phyloP scores from a whole-genome alignment of 1,140 invertebrate genomes.

The Drosophila ercepeae region DNA sequence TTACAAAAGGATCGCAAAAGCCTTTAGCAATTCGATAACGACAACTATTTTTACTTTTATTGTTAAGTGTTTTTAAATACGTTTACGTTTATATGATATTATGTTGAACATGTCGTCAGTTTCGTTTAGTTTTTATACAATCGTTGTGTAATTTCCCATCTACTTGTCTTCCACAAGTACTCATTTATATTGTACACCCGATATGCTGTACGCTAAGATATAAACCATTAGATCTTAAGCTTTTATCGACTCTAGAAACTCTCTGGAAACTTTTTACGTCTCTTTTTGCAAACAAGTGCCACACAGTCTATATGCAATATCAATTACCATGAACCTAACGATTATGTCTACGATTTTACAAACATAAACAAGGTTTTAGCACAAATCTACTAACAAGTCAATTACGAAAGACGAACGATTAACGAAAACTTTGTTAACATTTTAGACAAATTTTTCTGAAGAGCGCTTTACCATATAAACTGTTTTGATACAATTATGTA shows the following conservation, averaged over 20 bases:
- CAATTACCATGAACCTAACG: constrained; percentile 29
- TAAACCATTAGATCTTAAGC: constrained; percentile 7
- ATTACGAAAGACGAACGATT: constrained; percentile 43
- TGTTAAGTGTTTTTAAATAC: constrained; percentile 59
- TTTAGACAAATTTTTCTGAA: constrained; percentile 57
- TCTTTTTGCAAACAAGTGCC: constrained; percentile 76
- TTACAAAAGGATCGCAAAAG: constrained; percentile 60
- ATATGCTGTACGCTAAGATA: constrained; percentile 26
- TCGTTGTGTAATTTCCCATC: constrained; percentile 28
- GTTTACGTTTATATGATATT: constrained; percentile 73
- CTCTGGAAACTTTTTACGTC: constrained; percentile 33
- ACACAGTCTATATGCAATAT: constrained; percentile 54
- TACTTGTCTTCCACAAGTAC: constrained; percentile 75
- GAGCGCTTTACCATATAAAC: constrained; percentile 45
- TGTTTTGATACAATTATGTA: constrained; percentile 18
- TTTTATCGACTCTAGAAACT: constrained; percentile 14
- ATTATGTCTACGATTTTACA: constrained; percentile 36
- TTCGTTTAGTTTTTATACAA: constrained; percentile 38
- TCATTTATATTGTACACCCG: constrained; percentile 30
- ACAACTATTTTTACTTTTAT: constrained; percentile 26
- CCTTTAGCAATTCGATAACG: constrained; percentile 17
- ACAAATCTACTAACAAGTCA: constrained; percentile 55
- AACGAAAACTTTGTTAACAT: constrained; percentile 28
- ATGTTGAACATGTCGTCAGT: constrained; percentile 79
- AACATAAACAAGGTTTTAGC: constrained; percentile 17